Percentiles rank a stretch among this genome's conserved stretches.
These are phyloP conservation scores for Anastrepha obliqua DNA, from an alignment of 1,140 invertebrate genomes.

Conservation along the genomic window DNA sequence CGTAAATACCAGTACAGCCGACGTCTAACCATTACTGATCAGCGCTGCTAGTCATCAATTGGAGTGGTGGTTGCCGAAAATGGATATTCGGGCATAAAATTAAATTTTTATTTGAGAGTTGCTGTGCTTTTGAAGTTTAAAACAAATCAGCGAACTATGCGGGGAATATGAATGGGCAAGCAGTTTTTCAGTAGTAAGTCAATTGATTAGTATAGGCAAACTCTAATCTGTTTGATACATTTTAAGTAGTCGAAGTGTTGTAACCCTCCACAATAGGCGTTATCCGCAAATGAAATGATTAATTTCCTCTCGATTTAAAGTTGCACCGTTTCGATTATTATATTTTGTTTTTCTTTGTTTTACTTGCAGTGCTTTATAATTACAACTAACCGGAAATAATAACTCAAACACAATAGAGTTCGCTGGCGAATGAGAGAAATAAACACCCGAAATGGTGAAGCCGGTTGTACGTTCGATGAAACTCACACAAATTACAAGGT, in stretches of 20 bases:
- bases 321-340: neutral
- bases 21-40: constrained; percentile 12
- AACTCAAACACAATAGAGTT: constrained; percentile 44
- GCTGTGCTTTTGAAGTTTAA: neutral
- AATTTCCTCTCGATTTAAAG: constrained; percentile 38
- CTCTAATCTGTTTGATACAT: neutral
- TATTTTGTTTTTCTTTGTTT: neutral
- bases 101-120: constrained; percentile 4
- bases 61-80: constrained; percentile 20
- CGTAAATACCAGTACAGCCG: neutral
- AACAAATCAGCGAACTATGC: neutral
- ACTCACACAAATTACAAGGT: no score
- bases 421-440: neutral
- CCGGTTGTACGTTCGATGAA: no score
- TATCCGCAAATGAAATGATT: constrained; percentile 6
- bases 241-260: neutral
- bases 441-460: neutral
- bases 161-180: no score
- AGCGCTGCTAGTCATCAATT: constrained; percentile 5
- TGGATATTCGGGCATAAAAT: constrained; percentile 17
- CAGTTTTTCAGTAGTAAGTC: no score
- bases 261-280: neutral
- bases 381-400: constrained; percentile 56
- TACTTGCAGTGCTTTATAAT: neutral
- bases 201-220: neutral